Evolutionary conservation across 2,888 invertebrate genomes (phyloP).

Genomic region (Oligia latruncula): DNA sequence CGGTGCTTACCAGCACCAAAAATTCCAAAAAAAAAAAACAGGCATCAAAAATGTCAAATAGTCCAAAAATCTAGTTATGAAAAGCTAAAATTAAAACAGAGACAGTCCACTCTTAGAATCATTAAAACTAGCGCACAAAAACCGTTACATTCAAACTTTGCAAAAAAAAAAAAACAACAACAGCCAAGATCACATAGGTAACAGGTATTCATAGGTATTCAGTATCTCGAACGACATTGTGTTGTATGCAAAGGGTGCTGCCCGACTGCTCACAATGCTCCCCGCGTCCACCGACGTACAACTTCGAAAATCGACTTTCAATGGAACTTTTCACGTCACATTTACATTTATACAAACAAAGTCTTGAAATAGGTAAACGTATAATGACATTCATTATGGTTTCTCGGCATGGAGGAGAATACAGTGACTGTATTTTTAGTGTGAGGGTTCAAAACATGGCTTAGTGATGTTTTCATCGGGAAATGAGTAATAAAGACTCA

Average conservation of each 20-base stretch:
- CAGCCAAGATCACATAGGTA: constrained; percentile 63
- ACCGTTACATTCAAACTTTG: constrained; percentile 2
- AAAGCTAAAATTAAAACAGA: not conserved
- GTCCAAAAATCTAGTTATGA: not conserved
- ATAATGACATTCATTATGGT: constrained; percentile 62
- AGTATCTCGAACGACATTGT: constrained; percentile 73
- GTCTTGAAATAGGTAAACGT: constrained; percentile 62
- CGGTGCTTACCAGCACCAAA: not conserved
- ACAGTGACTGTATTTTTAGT: not conserved
- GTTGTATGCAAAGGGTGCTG: constrained; percentile 78
- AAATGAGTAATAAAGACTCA: not conserved
- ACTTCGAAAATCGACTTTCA: constrained; percentile 87
- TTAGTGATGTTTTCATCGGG: not conserved
- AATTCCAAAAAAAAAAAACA: not conserved
- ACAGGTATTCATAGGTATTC: constrained; percentile 27
- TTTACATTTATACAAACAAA: constrained; percentile 81
- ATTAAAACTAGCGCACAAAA: not conserved
- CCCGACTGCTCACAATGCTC: constrained; percentile 72
- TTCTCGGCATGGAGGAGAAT: constrained; percentile 11
- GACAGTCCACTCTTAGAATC: not conserved
- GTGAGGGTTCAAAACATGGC: not conserved
- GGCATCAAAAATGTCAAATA: no score
- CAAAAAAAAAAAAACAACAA: constrained; percentile 46
- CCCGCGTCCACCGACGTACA: constrained; percentile 76
- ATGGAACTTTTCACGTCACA: constrained; percentile 82